Conservation (phyloP, 2,888 invertebrate species). For the Hyppa rectilinea region DNA sequence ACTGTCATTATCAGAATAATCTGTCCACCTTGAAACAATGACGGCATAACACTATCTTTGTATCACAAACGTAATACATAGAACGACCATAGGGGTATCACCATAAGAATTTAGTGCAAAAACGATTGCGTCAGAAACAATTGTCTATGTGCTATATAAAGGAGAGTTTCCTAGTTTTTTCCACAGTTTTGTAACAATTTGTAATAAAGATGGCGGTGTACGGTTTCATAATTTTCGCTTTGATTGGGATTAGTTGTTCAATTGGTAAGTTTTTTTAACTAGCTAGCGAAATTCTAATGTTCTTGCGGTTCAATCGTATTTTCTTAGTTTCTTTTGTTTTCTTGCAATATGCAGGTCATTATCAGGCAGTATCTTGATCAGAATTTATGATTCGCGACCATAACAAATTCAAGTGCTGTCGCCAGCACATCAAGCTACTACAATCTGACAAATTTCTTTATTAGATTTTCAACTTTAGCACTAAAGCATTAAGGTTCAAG, state of each 20-base stretch:
- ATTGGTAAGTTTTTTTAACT: no score
- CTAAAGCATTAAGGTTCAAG: no score
- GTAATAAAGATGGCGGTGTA: conserved; percentile 48
- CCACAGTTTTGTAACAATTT: conserved; percentile 44
- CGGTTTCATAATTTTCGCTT: conserved; percentile 14
- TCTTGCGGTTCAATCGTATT: no score
- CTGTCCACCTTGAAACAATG: conserved; percentile 39
- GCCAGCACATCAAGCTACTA: no score
- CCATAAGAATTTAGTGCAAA: conserved; percentile 76
- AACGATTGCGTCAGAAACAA: conserved; percentile 62
- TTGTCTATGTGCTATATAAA: conserved; percentile 53
- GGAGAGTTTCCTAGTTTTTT: conserved; percentile 31
- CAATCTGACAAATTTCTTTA: no score
- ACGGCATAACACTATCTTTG: conserved; percentile 24
- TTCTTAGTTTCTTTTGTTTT: no score
- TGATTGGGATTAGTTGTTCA: conserved; percentile 46
- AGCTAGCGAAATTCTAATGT: no score
- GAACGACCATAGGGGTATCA: conserved; percentile 74
- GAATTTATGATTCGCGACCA: no score
- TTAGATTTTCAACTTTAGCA: no score
- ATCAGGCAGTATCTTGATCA: no score
- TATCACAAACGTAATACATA: conserved; percentile 30
- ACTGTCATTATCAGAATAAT: neutral
- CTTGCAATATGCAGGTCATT: no score
- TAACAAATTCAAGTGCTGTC: no score